A percentile compares a stretch with the other conserved stretches of the same genome.
Evolutionary conservation across 2,113 vertebrate species (phyloP).

Genomic region (Stegostoma tigrinum): DNA sequence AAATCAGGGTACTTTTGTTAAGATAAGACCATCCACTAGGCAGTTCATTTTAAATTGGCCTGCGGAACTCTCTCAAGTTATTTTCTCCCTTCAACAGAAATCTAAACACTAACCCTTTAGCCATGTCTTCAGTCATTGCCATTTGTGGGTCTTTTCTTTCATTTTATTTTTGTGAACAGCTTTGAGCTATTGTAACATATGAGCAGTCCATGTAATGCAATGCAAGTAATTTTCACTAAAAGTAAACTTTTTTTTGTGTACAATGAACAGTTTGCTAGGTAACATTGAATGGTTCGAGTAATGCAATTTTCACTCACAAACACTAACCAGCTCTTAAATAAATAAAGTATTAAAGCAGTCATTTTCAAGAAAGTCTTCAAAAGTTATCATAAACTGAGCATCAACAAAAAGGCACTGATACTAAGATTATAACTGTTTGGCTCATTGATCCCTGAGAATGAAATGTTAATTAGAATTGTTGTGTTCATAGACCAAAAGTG

Average conservation of each 20-base stretch:
- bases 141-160: neutral
- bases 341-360: neutral
- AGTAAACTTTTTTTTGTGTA: neutral
- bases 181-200: neutral
- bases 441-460: neutral
- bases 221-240: neutral
- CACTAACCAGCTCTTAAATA: neutral
- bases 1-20: neutral
- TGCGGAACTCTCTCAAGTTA: neutral
- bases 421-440: neutral
- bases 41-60: neutral
- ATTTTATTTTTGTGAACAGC: neutral
- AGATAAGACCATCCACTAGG: neutral
- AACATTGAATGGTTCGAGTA: neutral
- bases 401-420: neutral
- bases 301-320: neutral
- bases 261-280: neutral
- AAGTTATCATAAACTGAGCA: neutral
- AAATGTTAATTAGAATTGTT: neutral
- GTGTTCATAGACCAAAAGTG: neutral
- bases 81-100: neutral
- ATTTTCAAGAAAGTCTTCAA: neutral
- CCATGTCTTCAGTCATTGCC: neutral
- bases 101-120: neutral
- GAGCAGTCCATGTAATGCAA: neutral